Conservation (phyloP, 2,797 vertebrate species). For the Sparus aurata region DNA sequence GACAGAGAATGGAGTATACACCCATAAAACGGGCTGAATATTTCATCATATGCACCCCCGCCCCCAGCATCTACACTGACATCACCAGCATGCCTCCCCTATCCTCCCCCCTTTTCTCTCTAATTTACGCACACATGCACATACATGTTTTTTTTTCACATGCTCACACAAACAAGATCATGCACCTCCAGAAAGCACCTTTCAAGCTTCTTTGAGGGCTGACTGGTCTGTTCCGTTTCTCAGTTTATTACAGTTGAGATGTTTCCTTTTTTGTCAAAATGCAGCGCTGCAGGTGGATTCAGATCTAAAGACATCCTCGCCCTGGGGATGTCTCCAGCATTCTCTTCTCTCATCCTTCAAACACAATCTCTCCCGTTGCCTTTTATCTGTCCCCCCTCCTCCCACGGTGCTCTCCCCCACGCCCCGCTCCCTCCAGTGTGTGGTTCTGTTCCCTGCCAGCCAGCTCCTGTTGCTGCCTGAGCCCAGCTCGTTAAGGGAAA, state of each 20-base stretch:
- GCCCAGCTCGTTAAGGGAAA: conserved; percentile 79
- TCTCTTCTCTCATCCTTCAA: conserved; percentile 80
- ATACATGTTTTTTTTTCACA: conserved; percentile 17
- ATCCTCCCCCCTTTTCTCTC: background rate
- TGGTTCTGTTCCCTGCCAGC: conserved; percentile 63
- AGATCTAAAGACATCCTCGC: conserved; percentile 73
- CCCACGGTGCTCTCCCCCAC: conserved; percentile 11
- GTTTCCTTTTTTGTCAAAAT: conserved; percentile 76
- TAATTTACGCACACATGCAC: conserved; percentile 32
- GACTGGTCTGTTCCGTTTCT: conserved; percentile 45
- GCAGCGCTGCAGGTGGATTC: conserved; percentile 74
- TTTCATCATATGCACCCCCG: conserved; percentile 59
- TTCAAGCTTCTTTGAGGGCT: conserved; percentile 39
- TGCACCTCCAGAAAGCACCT: conserved; percentile 9
- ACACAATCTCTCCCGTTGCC: conserved; percentile 68
- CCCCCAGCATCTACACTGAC: conserved; percentile 41
- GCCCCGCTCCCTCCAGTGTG: conserved; percentile 44
- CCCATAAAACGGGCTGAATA: conserved; percentile 72
- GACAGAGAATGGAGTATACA: conserved; percentile 57
- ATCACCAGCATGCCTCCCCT: conserved; percentile 34
- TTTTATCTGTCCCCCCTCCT: conserved; percentile 65
- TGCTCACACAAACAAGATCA: conserved; percentile 14
- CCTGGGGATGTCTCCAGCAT: conserved; percentile 70
- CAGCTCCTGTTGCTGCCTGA: conserved; percentile 64
- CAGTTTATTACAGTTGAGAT: conserved; percentile 71